Evolutionary conservation across 2,888 invertebrate species (phyloP).

Genomic region (Octonoba sinensis): DNA sequence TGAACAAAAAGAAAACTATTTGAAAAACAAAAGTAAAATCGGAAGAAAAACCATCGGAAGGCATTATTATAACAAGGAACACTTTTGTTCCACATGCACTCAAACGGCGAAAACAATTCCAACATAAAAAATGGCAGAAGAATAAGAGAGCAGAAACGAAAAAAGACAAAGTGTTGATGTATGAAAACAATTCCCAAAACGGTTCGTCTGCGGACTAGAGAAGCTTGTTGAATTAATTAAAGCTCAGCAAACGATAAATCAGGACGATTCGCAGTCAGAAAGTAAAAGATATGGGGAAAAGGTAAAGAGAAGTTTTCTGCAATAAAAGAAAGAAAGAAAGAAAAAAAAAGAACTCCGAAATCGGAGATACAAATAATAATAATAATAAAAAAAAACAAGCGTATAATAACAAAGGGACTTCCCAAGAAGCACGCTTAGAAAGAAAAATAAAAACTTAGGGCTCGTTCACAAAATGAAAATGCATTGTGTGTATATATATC

Average conservation of each 20-base stretch:
- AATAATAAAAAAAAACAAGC: slow-evolving; percentile 15
- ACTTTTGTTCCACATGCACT: slow-evolving; percentile 37
- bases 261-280: slow-evolving; percentile 56
- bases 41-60: slow-evolving; percentile 24
- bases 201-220: slow-evolving; percentile 50
- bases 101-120: slow-evolving; percentile 32
- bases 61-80: slow-evolving; percentile 38
- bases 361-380: slow-evolving; percentile 46
- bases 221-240: slow-evolving; percentile 64
- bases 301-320: slow-evolving; percentile 33
- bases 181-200: slow-evolving; percentile 62
- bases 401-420: slow-evolving; percentile 49
- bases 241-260: slow-evolving; percentile 63
- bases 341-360: slow-evolving; percentile 22
- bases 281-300: slow-evolving; percentile 46
- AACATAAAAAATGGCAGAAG: slow-evolving; percentile 18
- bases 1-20: slow-evolving; percentile 12
- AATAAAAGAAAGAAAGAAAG: slow-evolving; percentile 6
- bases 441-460: slow-evolving; percentile 17
- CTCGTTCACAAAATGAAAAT: slow-evolving; percentile 18
- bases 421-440: slow-evolving; percentile 22
- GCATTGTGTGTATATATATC: too few species aligned
- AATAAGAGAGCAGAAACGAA: slow-evolving; percentile 11
- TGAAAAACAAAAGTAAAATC: slow-evolving; percentile 2
- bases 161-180: slow-evolving; percentile 56